Base-by-base conservation (phyloP, 2,888 invertebrate genomes). In the Andrena bicolor region DNA sequence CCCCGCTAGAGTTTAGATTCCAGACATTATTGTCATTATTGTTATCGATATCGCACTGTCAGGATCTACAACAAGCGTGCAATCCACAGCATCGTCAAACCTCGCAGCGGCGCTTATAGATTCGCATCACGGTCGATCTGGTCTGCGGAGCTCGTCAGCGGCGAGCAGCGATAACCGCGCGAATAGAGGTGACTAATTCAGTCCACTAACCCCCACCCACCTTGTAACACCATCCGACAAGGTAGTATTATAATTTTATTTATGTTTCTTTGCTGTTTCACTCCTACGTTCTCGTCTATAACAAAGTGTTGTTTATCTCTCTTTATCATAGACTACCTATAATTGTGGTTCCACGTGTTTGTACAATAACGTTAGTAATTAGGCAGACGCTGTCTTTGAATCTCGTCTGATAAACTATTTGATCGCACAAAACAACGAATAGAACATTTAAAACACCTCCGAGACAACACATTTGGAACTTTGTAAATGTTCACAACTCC, bases 71-170 rank as follows among this genome's bases (percentile, higher is more conserved):
- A 93, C 93, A 76, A 94, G 93, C 83, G 92, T 94, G 65, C 93
- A 93, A 86, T 94, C 94, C 63, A 93, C 94, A 77, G 94, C 94
- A 84, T 94, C 95, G 48, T 95, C 95, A 53, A 95, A 95, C 89
- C 94, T 96, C 63, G 95, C 96, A 64, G 96, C 96, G 53, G 95
- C 96, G 4, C 93, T 95, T 68, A 93, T 96, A 82, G 96, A 96
- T 86, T 94, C 94, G n/a, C 94, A 94, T 86, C 95, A 95, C 20
- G 94, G 94, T 77, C 94, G 94, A 63, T 90, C 91, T 58, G 90
- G 92, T 73, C 90, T 94, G 48, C 92, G 94, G 61, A 93, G 90
- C 86, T 90, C 90, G 79, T 93, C 92, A 6, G 86, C 91, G 76
- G 89, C 92, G 7, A 92, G 91, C 88, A 92, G 90, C 86, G 94